Base-by-base conservation (phyloP, 1,140 invertebrate genomes). In the Notospermus geniculatus region DNA sequence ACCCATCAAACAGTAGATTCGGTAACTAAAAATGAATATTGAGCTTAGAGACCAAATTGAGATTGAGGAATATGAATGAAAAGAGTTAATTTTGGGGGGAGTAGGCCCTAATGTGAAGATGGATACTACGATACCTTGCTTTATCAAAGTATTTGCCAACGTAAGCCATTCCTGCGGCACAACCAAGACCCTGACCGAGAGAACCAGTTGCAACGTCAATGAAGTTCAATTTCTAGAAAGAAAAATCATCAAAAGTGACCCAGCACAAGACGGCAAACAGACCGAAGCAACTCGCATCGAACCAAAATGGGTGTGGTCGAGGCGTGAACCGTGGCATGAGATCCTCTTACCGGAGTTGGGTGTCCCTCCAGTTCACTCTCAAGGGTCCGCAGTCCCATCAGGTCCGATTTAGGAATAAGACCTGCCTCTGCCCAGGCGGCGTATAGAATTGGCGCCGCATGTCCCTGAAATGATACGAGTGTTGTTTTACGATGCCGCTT, bases 151-250 rank as follows among this genome's bases (percentile, higher is more conserved):
- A 90, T 83, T 99, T 99, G 15, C 95, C 97, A 46, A 94, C 91
- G 79, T 97, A 98, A 1, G 97, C 96, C 96, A 99, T 99, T 53
- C 97, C 97, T 73, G 90, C 91, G 36, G 94, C 95, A 70, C 93
- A 90, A 54, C 93, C 92, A 7, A 99, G 83, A 17, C 97, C 97
- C 83, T 99, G 97, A 11, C 97, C 97, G 54, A 99, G 83, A 0
- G 97, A 99, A 22, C 97, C 97, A 50, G 96, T 98, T 60, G 93
- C 97, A 45, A 99, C 96, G 85, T 99, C 97, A 61, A 99, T 87
- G 83, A 99, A 99, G 77, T 91, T 93, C 29, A 99, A 84, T 69
- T 96, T 86, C 83, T 85, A n/a, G 70, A 58, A 76, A n/a, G n/a
- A n/a, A n/a, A n/a, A n/a, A n/a, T n/a, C n/a, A n/a, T n/a, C n/a